Evolutionary conservation across 2,113 vertebrate genomes (phyloP).

Genomic region (Orientallactaga bullata): DNA sequence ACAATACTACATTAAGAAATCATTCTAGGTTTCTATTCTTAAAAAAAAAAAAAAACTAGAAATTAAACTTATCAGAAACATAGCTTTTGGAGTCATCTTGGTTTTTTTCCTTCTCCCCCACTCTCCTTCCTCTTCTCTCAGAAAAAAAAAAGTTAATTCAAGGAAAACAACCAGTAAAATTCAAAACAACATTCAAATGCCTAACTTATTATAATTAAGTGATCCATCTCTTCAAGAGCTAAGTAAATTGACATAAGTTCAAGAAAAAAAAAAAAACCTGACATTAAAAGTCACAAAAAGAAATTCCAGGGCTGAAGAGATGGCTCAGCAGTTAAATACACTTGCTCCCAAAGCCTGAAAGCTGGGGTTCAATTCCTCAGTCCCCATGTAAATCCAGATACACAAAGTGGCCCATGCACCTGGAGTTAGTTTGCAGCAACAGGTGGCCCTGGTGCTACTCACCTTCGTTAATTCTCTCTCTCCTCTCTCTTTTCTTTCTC

Average conservation of each 20-base stretch:
- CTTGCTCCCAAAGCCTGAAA: no score
- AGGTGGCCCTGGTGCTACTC: no score
- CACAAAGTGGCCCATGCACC: no score
- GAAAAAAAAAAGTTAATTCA: no score
- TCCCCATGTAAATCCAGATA: no score
- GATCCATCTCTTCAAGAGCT: conserved; percentile 63
- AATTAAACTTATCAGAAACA: conserved; percentile 49
- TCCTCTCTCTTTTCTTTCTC: no score
- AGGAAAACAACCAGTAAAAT: conserved; percentile 37
- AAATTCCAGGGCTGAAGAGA: no score
- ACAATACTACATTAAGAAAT: neutral
- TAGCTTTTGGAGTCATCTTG: conserved; percentile 42
- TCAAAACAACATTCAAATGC: conserved; percentile 58
- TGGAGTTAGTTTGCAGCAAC: no score
- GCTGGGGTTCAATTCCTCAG: no score
- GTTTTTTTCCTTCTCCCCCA: neutral
- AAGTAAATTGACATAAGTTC: conserved; percentile 76
- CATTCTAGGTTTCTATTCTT: neutral
- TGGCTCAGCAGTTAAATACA: no score
- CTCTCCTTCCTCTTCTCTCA: no score
- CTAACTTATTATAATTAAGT: conserved; percentile 31
- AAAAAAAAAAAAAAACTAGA: conserved; percentile 60
- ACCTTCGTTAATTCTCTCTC: no score
- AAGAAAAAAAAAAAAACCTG: conserved; percentile 79
- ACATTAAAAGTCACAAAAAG: conserved; percentile 58